Conservation (phyloP, 1,140 invertebrate species). For the Drosophila setifemur region DNA sequence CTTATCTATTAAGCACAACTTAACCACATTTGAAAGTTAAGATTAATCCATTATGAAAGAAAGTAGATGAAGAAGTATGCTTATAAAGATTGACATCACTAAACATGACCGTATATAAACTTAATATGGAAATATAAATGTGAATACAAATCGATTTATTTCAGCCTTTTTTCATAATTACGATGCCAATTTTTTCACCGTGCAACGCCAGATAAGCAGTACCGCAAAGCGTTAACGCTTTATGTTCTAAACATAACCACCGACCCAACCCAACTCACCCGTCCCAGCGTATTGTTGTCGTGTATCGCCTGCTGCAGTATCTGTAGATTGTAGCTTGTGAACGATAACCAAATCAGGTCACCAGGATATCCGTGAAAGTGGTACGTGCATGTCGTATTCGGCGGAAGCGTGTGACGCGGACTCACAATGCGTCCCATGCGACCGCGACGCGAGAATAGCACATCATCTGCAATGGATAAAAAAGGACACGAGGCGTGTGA, state of each 20-base stretch:
- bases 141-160: no score
- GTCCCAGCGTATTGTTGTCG: constrained; percentile 80
- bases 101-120: no score
- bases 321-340: constrained; percentile 90
- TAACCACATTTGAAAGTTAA: no score
- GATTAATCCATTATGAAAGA: no score
- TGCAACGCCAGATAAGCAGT: not conserved
- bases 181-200: not conserved
- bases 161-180: not conserved
- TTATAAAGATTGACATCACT: no score
- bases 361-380: constrained; percentile 89
- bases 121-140: no score
- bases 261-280: constrained; percentile 61
- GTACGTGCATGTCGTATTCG: constrained; percentile 93
- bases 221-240: constrained; percentile 15
- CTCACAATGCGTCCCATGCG: constrained; percentile 87
- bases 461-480: constrained; percentile 79
- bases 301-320: constrained; percentile 85
- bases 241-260: constrained; percentile 11
- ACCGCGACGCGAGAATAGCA: constrained; percentile 83
- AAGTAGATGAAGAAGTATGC: no score
- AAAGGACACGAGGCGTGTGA: constrained; percentile 11
- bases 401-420: constrained; percentile 91
- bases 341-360: constrained; percentile 94
- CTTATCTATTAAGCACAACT: no score